Evolutionary conservation across 2,888 invertebrate genomes (phyloP), one percentile per base, ranked within the genome.

Genomic region (Cyrtodaria siliqua): DNA sequence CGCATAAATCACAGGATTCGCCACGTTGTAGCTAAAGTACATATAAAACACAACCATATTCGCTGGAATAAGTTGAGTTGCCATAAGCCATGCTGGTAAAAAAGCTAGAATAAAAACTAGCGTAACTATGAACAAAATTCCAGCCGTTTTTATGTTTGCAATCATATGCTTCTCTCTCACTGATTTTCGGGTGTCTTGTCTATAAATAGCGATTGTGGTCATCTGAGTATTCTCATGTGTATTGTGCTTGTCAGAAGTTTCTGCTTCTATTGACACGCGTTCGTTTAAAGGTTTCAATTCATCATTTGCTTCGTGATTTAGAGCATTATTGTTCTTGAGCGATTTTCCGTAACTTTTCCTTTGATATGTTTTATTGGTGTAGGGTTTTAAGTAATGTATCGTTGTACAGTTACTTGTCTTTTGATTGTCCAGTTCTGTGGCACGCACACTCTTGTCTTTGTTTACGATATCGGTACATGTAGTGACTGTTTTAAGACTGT

Each of bases 1-100:
- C n/a, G 91, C 91, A 77, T 92, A 92, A 50, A 92, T 92, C 56
- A 92, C 88, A 8, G 92, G 92, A 77, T 92, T 92, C 27, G 91
- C 92, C 16, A 92, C 91, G 76, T 92, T 92, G 76, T 92, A 91
- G 57, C 87, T 86, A 68, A 90, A 92, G 75, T 92, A 92, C 87
- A 92, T 87, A 76, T 92, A 92, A 81, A 92, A 92, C 18, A 92
- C 77, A 52, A 89, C 81, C 57, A 86, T 79, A 61, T 89, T 83
- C 53, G 84, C 81, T 1, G 74, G 66, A 12, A 91, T 82, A 6
- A 90, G 61, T 47, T 79, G 33, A 14, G 86, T 84, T 1, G 90
- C 88, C 91, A 91, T 92, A 16, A 92, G 82, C 86, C 89, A 91
- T 6, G 92, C 89, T 0, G 92, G 92, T 29, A 91, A 67, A 77